Base-by-base conservation (phyloP, 1,140 invertebrate species). In the Drosophila erecta region DNA sequence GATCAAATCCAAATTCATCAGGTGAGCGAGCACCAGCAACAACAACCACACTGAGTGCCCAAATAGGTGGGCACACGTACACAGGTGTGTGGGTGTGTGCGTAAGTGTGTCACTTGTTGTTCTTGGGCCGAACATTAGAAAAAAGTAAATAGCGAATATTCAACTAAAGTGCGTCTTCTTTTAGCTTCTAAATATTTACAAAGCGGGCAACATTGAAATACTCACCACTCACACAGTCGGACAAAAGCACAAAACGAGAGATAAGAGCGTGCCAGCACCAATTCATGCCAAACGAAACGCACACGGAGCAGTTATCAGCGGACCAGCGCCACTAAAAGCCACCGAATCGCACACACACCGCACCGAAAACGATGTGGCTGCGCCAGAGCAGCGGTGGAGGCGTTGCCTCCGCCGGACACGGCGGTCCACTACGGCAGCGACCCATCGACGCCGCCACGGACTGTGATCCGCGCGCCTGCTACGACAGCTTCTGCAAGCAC, bases 401-500 rank as follows among this genome's bases (percentile, higher is more conserved):
- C 72, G 93, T 20, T 4, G 37, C 46, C 27, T 59, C 54, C 11
- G 58, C 38, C 3, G 59, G 30, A 20, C 53, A 57, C 37, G 58
- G 66, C 15, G 62, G 74, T 33, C 78, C 40, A 43, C 27, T 76
- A 4, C 73, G 77, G 6, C 86, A 90, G 60, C 75, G 93, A 81
- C 90, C 94, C 78, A 92, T 92, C 38, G 91, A 92, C 53, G 70
- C 93, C 65, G 61, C 93, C 90, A 79, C 93, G 5, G 86, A 94
- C 70, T 94, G 94, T 74, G 96, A 97, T 93, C 96, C 96, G 0
- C 94, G 95, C 33, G 96, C 96, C 10, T 97, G 96, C 90, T 97
- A 97, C 85, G 97, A 97, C 87, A 98, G 97, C 81, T 99, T 99
- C 93, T 96, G 96, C 79, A 97, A 97, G 92, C 98, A 99, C 92